Percentiles rank a stretch among this genome's conserved stretches.
These are phyloP conservation scores for Drosophila nigrodunni DNA, from an alignment of 1,140 invertebrate species.

Conservation along the genomic window DNA sequence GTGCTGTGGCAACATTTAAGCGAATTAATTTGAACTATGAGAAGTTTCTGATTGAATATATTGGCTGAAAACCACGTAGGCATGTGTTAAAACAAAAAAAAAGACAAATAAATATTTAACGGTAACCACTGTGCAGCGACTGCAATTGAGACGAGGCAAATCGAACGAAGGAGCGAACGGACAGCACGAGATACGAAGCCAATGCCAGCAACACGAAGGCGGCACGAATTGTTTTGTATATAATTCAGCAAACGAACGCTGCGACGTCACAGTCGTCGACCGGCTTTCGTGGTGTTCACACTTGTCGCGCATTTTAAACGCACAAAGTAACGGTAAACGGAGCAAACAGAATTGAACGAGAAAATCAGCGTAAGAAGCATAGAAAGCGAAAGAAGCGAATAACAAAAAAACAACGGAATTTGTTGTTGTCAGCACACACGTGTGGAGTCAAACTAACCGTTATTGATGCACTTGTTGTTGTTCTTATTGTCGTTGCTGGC, in stretches of 20 bases:
- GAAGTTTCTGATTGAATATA: too few species aligned
- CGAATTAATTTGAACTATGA: too few species aligned
- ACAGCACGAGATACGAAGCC: background rate
- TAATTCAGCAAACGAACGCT: slow-evolving; percentile 61
- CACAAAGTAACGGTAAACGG: slow-evolving; percentile 17
- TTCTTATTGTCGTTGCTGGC: slow-evolving; percentile 5
- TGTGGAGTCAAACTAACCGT: slow-evolving; percentile 33
- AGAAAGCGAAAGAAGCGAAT: slow-evolving; percentile 8
- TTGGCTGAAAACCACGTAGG: too few species aligned
- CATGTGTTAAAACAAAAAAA: too few species aligned
- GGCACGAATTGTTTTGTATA: slow-evolving; percentile 36
- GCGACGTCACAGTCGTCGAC: slow-evolving; percentile 65
- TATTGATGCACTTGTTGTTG: slow-evolving; percentile 5
- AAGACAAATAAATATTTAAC: too few species aligned
- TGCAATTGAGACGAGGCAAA: background rate
- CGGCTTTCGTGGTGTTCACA: slow-evolving; percentile 66
- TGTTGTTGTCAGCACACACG: slow-evolving; percentile 37
- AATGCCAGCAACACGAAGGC: slow-evolving; percentile 10
- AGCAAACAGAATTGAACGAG: slow-evolving; percentile 8
- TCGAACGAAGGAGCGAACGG: slow-evolving; percentile 2
- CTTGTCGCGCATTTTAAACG: slow-evolving; percentile 28
- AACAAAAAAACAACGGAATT: slow-evolving; percentile 14
- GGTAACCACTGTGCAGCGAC: background rate
- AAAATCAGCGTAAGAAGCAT: slow-evolving; percentile 42
- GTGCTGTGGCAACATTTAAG: too few species aligned